Base-by-base conservation (phyloP, 2,113 vertebrate species). In the Sphaerodactylus townsendi region DNA sequence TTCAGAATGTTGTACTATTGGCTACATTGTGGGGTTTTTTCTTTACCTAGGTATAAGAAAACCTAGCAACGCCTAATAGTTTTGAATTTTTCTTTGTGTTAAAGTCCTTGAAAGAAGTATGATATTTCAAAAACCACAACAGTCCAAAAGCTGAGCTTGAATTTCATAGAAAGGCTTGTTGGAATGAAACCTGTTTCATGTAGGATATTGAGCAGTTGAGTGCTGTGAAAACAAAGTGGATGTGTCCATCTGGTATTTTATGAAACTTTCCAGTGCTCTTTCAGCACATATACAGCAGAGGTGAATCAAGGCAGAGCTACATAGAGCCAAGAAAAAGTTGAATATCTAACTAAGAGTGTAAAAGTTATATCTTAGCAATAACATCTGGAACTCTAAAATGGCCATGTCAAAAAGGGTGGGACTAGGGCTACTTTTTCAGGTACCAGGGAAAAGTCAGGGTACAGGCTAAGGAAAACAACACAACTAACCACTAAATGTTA, bases 91-190 rank as follows among this genome's bases (percentile, higher is more conserved):
- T 56, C 85, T 87, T 71, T 70, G 37, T 19, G 7, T 44, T 70
- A 80, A 91, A 88, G 13, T 81, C 66, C 75, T 90, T 90, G 82
- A 25, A 85, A 37, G 48, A 48, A 65, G 3, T 4, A 79, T 85
- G 87, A 39, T 56, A 72, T 79, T 50, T 84, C 88, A 70, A 23
- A 83, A 74, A 19, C n/a, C 1, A 0, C 70, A 19, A 28, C 53
- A 30, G 28, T 23, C 66, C 33, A 39, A 56, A 71, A 70, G 48
- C 66, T 28, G 70, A 7, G 46, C 21, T 69, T 77, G 84, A 19
- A 87, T 69, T 86, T 82, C 19, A 3, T 8, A 83, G 85, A 62
- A 87, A 87, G 72, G 17, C 46, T n/a, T 62, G 28, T 4, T 17
- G 37, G n/a, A 72, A 33, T 35, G n/a, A 33, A 41, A 28, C 77